Evolutionary conservation across 2,797 vertebrate genomes (phyloP).

Genomic region (Geotrypetes seraphini): DNA sequence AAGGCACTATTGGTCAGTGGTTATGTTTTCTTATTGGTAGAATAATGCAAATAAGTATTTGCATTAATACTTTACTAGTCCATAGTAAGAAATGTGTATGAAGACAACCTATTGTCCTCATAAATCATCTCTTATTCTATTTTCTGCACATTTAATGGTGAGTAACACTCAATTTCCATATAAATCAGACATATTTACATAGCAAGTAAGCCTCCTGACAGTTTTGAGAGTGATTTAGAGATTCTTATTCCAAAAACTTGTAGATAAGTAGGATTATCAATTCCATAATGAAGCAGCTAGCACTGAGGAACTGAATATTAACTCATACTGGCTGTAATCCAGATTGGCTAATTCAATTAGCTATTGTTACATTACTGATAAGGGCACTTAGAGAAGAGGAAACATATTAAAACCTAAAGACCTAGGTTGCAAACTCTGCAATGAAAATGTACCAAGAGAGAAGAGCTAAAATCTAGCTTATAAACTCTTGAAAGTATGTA

Average conservation of each 20-base stretch:
- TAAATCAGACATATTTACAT: no score
- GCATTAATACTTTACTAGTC: no score
- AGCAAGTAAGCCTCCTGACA: no score
- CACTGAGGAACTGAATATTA: constrained; percentile 30
- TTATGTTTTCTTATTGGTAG: no score
- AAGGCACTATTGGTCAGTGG: no score
- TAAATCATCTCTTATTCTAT: no score
- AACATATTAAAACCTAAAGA: constrained; percentile 7
- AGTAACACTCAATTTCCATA: no score
- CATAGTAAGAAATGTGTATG: no score
- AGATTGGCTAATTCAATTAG: constrained; percentile 40
- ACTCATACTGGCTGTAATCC: constrained; percentile 31
- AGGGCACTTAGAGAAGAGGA: constrained; percentile 29
- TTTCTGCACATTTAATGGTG: no score
- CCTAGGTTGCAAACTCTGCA: constrained; percentile 10
- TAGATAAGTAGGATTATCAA: constrained; percentile 28
- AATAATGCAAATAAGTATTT: no score
- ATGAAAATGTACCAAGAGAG: constrained; percentile 16
- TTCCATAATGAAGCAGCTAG: constrained; percentile 17
- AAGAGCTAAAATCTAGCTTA: background rate
- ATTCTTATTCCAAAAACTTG: constrained; percentile 9
- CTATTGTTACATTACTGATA: constrained; percentile 37
- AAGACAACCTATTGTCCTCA: no score
- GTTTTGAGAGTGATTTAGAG: no score
- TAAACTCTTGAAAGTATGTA: background rate